Evolutionary conservation across 2,797 vertebrate species (phyloP), one percentile per base, ranked within the genome.

Genomic region (Todus mexicanus): DNA sequence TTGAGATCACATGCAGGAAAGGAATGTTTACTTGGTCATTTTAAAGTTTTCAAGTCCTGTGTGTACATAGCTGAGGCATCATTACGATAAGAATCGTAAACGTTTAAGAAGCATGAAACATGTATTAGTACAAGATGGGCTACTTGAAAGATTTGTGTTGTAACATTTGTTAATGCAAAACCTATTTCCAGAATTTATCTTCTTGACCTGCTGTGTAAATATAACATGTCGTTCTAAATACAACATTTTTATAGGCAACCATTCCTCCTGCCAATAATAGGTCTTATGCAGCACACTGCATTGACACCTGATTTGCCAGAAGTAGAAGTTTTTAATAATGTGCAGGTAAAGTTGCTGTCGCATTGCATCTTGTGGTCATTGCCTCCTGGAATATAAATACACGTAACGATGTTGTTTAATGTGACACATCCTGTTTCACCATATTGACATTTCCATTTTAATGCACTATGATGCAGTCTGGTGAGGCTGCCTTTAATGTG

Each of bases 401-500:
- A 7, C 43, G 17, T 87, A 74, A 71, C 89, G 66, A 72, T 54
- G 54, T 74, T 93, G 82, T 96, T 95, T 83, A 94, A 90, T 17
- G 22, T 93, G 91, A 90, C 61, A 61, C 56, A n/a, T 88, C 25
- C 65, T 68, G 31, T 94, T 93, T 75, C 27, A 87, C 33, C 47
- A 47, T 91, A 87, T 82, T 90, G 68, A 85, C 35, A 72, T 93
- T 95, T 95, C 84, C 69, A 84, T 96, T 94, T 94, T 93, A 92
- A 86, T 94, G 76, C 18, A 13, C 21, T 42, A n/a, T n/a, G n/a
- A n/a, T n/a, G n/a, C n/a, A n/a, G 60, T 89, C 69, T 80, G 69
- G 17, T 60, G 61, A 95, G 50, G 47, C 71, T 87, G 51, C 76
- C 56, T 76, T 87, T 80, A 95, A 73, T 85, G 42, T 26, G 31